Base-by-base conservation (phyloP, 2,797 vertebrate genomes). In the Syngnathus acus region DNA sequence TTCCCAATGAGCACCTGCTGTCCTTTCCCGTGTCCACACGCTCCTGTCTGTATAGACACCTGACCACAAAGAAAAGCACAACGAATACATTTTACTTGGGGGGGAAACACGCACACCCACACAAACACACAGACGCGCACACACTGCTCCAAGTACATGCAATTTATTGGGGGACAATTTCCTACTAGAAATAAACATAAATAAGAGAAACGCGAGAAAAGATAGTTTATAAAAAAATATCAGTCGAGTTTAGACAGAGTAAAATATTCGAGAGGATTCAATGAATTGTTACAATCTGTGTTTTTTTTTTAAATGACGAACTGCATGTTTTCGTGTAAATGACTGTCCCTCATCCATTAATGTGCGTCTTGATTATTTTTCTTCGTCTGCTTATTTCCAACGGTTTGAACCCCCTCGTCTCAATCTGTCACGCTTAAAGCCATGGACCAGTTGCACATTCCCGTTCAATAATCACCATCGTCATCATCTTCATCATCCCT, bases 401-500 rank as follows among this genome's bases (percentile, higher is more conserved):
- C 95, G 94, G 95, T 93, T 91, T 81, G 79, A 84, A 86, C 81
- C 77, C 81, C 81, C 83, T 84, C 84, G 76, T 77, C 77, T 87
- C 95, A 96, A 96, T 95, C 95, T 96, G 95, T 95, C 95, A 91
- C 91, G 86, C 85, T 88, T 84, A 68, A 91, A 86, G 84, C 82
- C 82, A 86, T 91, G 88, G 90, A 94, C 91, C 92, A 93, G 93
- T 94, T 92, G 91, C 84, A 84, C 83, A 84, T 90, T 90, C 86
- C 85, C 93, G 91, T 88, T 95, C 93, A 86, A 94, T 94, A 93
- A 95, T 93, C 90, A 94, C 42, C 1, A 45, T 45, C 21, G 40
- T 32, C 21, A 17, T 45, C 42, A 26, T 62, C 42, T 9, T 26
- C n/a, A 21, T 43, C n/a, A 62, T 43, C 42, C 90, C 89, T 85